phyloP scores from a whole-genome alignment of 1,140 invertebrate species.

The Bombyx mandarina region DNA sequence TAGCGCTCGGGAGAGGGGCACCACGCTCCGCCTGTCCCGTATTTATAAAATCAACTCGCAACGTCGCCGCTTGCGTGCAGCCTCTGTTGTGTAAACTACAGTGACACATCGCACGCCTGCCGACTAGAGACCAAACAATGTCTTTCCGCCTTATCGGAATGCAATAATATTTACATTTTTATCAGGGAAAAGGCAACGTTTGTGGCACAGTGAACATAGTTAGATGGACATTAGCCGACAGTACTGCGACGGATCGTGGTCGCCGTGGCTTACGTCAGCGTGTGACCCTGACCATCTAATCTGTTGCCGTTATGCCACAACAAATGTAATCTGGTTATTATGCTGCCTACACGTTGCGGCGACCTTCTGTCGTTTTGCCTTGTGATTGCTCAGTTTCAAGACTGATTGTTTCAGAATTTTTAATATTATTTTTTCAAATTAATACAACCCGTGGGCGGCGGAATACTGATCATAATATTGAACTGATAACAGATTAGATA shows the following conservation, averaged over 20 bases:
- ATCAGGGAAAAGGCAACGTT: not conserved
- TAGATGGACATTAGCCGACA: constrained; percentile 1
- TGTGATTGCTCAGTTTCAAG: constrained; percentile 7
- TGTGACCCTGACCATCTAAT: constrained; percentile 49
- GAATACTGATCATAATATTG: constrained; percentile 56
- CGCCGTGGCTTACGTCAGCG: constrained; percentile 38
- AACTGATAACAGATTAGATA: constrained; percentile 63
- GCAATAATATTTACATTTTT: constrained; percentile 1
- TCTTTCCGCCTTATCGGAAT: no score
- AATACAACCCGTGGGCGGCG: constrained; percentile 34
- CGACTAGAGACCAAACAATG: no score
- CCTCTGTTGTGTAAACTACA: constrained; percentile 52
- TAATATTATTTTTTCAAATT: constrained; percentile 16
- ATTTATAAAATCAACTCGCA: constrained; percentile 30
- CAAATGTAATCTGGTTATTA: constrained; percentile 28
- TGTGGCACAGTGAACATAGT: not conserved
- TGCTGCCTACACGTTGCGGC: constrained; percentile 5
- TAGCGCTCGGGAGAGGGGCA: constrained; percentile 14
- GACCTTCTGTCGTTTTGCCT: not conserved
- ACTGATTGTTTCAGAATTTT: constrained; percentile 2
- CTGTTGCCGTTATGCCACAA: constrained; percentile 25
- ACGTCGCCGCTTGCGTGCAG: constrained; percentile 30
- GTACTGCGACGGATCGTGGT: constrained; percentile 6
- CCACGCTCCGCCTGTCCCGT: constrained; percentile 27
- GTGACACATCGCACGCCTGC: constrained; percentile 20